Base-by-base conservation (phyloP, 2,797 vertebrate genomes). In the Anas flavirostris region DNA sequence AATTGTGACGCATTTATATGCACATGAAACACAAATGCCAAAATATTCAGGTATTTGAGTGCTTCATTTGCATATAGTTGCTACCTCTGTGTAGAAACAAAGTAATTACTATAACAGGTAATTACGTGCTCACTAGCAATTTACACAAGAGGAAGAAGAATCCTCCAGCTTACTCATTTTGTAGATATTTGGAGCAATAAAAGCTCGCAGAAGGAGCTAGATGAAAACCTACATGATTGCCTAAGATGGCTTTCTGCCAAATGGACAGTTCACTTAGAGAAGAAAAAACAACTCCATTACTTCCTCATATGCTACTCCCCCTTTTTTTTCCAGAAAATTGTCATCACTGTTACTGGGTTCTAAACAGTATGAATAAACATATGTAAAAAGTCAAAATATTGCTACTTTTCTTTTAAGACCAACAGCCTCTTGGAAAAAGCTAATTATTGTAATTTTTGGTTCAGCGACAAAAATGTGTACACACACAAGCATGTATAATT, bases 21-120 rank as follows among this genome's bases (percentile, higher is more conserved):
- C 53, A 82, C 92, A 94, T 94, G 90, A 96, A 87, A 91, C 59
- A 88, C 87, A 95, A 92, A 92, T 85, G 86, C 21, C 90, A 96
- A 94, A 94, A 96, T 93, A 94, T 91, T 93, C 94, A 91, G 94
- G 91, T 96, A 96, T 94, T 93, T 93, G 83, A 66, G 90, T 66
- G 33, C 88, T 86, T 85, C 44, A 84, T 96, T 97, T 96, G 81
- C 91, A 96, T 93, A 19, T 75, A 95, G 86, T 96, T 95, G 73
- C 86, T 96, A 93, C 93, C 93, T 95, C 88, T 41, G 18, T 74
- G 90, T 29, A 85, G 88, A 92, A 93, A 93, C 10, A 1, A 72
- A 91, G 81, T 67, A 94, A 94, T 93, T 93, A 90, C 72, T 50
- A 8, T 68, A 87, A 74, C 56, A 91, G 81, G 68, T 80, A 96